Evolutionary conservation across 2,113 vertebrate species (phyloP).

Genomic region (Panurus biarmicus): DNA sequence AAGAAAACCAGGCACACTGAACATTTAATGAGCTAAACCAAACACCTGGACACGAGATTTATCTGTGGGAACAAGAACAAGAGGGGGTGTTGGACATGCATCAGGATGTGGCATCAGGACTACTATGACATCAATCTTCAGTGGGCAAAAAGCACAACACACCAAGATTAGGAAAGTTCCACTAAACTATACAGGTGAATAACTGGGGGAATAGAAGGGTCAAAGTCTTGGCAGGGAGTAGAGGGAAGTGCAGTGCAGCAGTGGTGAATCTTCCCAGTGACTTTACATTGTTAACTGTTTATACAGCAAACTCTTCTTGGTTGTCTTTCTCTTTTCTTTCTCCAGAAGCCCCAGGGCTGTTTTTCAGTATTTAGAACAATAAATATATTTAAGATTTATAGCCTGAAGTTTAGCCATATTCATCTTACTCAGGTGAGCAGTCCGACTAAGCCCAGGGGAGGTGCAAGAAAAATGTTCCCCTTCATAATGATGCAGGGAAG

Average conservation of each 20-base stretch:
- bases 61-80: not conserved
- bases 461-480: conserved; percentile 23
- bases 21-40: not conserved
- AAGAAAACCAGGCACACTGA: not conserved
- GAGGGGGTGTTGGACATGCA: not conserved
- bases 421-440: conserved; percentile 29
- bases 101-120: not conserved
- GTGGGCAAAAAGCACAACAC: not conserved
- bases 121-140: not conserved
- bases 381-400: conserved; percentile 49
- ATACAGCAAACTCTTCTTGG: not conserved
- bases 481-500: not conserved
- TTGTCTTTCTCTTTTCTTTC: not conserved
- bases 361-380: conserved; percentile 6
- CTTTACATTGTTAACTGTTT: not conserved
- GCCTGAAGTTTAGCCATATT: conserved; percentile 14
- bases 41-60: not conserved
- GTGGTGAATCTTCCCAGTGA: not conserved
- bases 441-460: conserved; percentile 3
- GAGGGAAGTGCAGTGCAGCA: not conserved
- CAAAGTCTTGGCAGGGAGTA: not conserved
- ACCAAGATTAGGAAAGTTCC: not conserved
- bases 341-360: not conserved
- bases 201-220: not conserved
- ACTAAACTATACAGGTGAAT: not conserved